Conservation (phyloP, 2,888 invertebrate species). For the Koerneria pararmatus region DNA sequence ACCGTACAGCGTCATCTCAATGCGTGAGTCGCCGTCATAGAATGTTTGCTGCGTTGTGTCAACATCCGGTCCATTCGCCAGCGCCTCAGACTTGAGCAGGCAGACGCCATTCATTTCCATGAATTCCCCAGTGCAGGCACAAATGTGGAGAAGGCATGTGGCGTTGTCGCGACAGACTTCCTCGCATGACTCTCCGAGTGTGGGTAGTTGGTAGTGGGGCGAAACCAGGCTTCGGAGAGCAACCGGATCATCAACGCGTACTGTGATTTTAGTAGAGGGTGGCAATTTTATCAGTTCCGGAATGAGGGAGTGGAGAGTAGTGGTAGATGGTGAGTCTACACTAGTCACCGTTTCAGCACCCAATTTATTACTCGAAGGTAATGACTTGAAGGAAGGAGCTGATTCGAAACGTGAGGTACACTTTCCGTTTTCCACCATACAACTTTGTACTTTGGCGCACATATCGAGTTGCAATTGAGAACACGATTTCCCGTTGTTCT, state of each 20-base stretch:
- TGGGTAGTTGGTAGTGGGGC: conserved; percentile 27
- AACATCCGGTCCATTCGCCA: not conserved
- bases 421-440: conserved; percentile 46
- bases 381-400: not conserved
- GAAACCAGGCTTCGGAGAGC: conserved; percentile 21
- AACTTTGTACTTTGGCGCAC: conserved; percentile 37
- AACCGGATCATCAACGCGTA: conserved; percentile 15
- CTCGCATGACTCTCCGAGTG: conserved; percentile 32
- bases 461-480: conserved; percentile 38
- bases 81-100: not conserved
- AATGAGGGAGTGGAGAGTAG: conserved; percentile 25
- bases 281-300: conserved; percentile 30
- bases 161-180: conserved; percentile 28
- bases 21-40: conserved; percentile 16
- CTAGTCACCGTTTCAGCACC: too few species aligned
- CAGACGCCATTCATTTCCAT: conserved; percentile 5
- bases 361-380: too few species aligned
- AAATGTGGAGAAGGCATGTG: conserved; percentile 34
- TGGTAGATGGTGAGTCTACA: too few species aligned
- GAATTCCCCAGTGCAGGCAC: conserved; percentile 26
- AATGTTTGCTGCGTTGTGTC: not conserved
- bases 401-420: conserved; percentile 31
- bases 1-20: conserved; percentile 28
- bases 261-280: conserved; percentile 5
- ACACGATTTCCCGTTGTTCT: too few species aligned